These are phyloP conservation scores for Melanargia galathea DNA, from an alignment of 2,888 invertebrate species.

Conservation along the genomic window DNA sequence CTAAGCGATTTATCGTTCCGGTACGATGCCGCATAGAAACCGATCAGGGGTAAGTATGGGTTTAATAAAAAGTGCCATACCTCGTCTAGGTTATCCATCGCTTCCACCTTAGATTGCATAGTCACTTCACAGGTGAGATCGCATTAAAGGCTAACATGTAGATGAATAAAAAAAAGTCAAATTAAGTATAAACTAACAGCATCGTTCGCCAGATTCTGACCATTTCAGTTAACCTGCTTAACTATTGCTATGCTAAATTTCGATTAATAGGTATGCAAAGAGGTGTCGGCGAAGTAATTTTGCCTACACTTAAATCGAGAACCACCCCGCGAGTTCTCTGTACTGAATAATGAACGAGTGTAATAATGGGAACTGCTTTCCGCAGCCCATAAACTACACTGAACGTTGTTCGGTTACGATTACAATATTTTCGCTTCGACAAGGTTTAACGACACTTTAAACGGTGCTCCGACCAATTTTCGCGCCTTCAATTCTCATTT, in stretches of 20 bases:
- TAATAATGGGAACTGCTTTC: constrained; percentile 60
- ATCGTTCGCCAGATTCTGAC: background rate
- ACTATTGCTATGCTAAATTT: background rate
- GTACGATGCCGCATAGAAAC: no score
- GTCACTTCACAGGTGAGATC: no score
- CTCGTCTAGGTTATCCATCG: no score
- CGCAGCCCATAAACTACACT: constrained; percentile 67
- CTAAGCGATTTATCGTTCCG: no score
- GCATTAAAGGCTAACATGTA: no score
- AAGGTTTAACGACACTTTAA: constrained; percentile 79
- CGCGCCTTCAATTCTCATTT: constrained; percentile 77
- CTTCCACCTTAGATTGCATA: no score
- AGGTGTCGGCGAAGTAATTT: constrained; percentile 16
- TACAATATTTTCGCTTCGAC: constrained; percentile 74
- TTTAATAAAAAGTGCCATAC: no score
- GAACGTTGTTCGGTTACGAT: constrained; percentile 51
- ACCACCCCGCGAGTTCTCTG: constrained; percentile 53
- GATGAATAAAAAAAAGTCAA: no score
- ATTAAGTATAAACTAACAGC: no score
- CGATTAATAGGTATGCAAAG: background rate
- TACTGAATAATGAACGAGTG: constrained; percentile 56
- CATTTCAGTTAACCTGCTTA: no score
- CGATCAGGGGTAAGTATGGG: no score
- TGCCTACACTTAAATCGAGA: constrained; percentile 34
- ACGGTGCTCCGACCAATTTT: constrained; percentile 73